A percentile compares a stretch with the other conserved stretches of the same genome.
These are phyloP conservation scores for Diadumene lineata DNA, from an alignment of 92 coral and sea anemone species.

Conservation along the genomic window DNA sequence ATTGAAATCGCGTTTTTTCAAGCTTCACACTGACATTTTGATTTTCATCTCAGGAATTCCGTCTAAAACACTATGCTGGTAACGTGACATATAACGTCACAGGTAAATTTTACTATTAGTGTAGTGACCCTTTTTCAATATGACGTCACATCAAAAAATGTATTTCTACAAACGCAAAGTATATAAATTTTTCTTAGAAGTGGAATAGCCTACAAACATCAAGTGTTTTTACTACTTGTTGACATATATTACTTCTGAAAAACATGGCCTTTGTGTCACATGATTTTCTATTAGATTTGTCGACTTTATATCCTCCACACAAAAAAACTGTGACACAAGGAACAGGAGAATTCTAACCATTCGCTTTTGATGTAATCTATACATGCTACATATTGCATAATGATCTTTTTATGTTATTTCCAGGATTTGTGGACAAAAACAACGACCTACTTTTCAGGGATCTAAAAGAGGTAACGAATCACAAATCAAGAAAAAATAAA, in stretches of 20 bases:
- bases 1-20: no score
- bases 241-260: no score
- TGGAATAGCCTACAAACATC: no score
- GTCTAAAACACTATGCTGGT: constrained; percentile 96
- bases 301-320: no score
- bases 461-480: constrained; percentile 96
- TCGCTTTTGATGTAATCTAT: neutral
- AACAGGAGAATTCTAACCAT: no score
- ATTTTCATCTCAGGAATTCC: constrained; percentile 68
- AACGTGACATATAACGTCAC: constrained; percentile 86
- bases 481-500: no score
- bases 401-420: neutral
- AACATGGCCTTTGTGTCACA: no score
- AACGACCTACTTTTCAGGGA: constrained; percentile 94
- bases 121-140: neutral
- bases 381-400: neutral
- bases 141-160: neutral
- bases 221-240: no score
- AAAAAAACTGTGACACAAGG: no score
- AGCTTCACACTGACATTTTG: neutral
- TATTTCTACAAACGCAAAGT: no score
- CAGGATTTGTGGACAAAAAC: constrained; percentile 98
- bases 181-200: no score
- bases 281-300: no score
- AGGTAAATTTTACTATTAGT: constrained; percentile 41